phyloP scores from a whole-genome alignment of 2,888 invertebrate genomes.

The Cistogaster globosa region DNA sequence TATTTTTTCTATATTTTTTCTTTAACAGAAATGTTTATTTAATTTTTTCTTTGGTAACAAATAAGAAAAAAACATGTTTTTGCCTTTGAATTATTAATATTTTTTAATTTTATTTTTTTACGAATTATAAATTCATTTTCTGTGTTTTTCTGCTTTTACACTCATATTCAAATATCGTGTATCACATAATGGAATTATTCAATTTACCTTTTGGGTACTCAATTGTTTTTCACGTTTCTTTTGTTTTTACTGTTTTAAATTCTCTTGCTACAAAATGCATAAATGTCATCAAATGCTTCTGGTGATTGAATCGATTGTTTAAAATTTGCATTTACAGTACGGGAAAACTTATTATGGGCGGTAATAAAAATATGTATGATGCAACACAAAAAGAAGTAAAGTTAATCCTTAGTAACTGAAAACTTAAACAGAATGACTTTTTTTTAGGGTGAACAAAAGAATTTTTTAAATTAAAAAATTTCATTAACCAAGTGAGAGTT shows the following conservation, averaged over 20 bases:
- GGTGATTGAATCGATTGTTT: conserved; percentile 33
- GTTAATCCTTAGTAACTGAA: too few species aligned
- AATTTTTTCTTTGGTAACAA: too few species aligned
- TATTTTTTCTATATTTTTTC: not conserved
- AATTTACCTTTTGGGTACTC: conserved; percentile 23
- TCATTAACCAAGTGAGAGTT: too few species aligned
- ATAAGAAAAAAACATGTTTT: not conserved
- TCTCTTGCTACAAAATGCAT: conserved; percentile 8
- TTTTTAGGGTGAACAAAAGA: too few species aligned
- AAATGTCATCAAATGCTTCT: conserved; percentile 26
- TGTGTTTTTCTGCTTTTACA: conserved; percentile 1
- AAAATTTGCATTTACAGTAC: not conserved
- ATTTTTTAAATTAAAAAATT: too few species aligned
- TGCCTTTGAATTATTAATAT: too few species aligned
- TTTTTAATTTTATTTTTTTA: not conserved
- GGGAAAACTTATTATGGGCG: not conserved
- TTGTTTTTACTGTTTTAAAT: conserved; percentile 2
- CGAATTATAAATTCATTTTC: conserved; percentile 30
- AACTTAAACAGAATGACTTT: too few species aligned
- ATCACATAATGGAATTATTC: conserved; percentile 38
- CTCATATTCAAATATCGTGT: conserved; percentile 14
- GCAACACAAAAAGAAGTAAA: too few species aligned
- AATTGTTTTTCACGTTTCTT: conserved; percentile 7
- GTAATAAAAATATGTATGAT: not conserved
- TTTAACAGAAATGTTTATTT: not conserved